phyloP scores from a whole-genome alignment of 2,113 vertebrate species.

The Cyprinodon tularosa region DNA sequence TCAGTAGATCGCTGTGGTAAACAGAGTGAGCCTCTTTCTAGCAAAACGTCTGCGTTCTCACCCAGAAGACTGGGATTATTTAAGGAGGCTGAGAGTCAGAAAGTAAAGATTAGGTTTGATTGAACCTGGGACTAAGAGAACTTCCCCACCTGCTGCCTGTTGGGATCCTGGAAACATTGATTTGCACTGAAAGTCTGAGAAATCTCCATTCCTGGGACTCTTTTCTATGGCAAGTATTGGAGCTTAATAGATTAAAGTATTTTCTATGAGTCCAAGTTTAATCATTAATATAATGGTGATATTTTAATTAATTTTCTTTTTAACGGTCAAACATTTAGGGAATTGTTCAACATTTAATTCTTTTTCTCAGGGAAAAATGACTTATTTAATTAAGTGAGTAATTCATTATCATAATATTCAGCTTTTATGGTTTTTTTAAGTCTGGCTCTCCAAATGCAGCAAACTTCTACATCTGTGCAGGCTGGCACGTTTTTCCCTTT shows the following conservation, averaged over 20 bases:
- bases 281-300: background rate
- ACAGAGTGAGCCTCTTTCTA: conserved; percentile 27
- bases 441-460: background rate
- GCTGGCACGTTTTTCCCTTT: conserved; percentile 40
- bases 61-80: conserved; percentile 23
- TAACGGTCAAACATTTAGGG: background rate
- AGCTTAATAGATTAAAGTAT: background rate
- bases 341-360: background rate
- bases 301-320: background rate
- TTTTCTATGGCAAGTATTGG: conserved; percentile 61
- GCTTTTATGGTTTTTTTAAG: background rate
- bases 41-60: conserved; percentile 29
- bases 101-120: background rate
- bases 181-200: conserved; percentile 17
- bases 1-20: conserved; percentile 56
- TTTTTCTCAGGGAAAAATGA: background rate
- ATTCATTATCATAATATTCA: background rate
- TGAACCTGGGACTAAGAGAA: conserved; percentile 29
- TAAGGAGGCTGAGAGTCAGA: conserved; percentile 3
- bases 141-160: conserved; percentile 28
- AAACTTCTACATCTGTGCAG: conserved; percentile 13
- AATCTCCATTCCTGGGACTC: background rate
- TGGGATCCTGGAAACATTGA: conserved; percentile 48
- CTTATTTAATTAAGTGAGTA: background rate
- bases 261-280: background rate